Evolutionary conservation across 2,888 invertebrate species (phyloP), one percentile per base, ranked within the genome.

Genomic region (Xanthostigma xanthostigma): DNA sequence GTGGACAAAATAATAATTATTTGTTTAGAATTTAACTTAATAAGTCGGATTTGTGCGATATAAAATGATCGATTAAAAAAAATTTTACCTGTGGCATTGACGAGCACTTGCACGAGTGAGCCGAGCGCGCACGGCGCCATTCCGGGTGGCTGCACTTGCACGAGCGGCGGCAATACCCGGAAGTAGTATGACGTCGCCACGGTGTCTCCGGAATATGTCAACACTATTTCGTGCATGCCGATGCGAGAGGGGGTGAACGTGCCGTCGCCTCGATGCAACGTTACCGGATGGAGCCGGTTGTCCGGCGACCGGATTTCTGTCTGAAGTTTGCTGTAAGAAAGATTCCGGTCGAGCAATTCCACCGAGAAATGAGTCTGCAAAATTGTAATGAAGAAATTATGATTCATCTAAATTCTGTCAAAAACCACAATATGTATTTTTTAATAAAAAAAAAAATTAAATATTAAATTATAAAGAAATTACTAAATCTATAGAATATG

Each of bases 101-200:
- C 86, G 66, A 94, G 77, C 56, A 95, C 94, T 77, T 95, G 95
- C 2, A 95, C 94, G 48, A 94, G 81, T 53, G 92, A 93, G 52
- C 94, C 95, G 44, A 94, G 78, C 17, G 93, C 91, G 69, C 94
- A 95, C 3, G 94, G 95, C 48, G 92, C 91, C 81, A 95, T 90
- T 46, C 93, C 94, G 1, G 92, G 89, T 11, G 88, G 87, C 51
- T 84, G 84, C 37, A 93, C 90, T 62, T 87, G 85, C 50, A 89
- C 81, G 55, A 91, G 69, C 51, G 90, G 82, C 34, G 94, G 93
- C 61, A 91, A 71, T 1, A 91, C 92, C 57, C 91, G 76, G 64
- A 95, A 89, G 68, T 86, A 87, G 62, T 86, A 81, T 40, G 79
- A 64, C 4, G 60, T 53, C n/a, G 62, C 58, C 27, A 65, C 64